Percentiles rank a stretch among this genome's conserved stretches.
Conservation (phyloP, 1,140 invertebrate species). For the Theocolax elegans region DNA sequence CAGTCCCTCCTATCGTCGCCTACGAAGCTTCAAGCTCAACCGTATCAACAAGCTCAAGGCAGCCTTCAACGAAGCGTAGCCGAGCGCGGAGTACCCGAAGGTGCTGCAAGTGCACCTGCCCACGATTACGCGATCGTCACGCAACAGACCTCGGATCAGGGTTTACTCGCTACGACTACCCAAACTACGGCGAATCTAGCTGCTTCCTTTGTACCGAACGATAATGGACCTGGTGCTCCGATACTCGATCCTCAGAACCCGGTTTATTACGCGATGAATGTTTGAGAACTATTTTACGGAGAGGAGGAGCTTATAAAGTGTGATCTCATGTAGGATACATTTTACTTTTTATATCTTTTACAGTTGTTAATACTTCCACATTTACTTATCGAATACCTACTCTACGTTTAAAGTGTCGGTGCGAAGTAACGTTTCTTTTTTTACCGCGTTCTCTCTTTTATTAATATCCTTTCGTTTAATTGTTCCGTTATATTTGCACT, state of each 20-base stretch:
- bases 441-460: no score
- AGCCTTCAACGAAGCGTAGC: slow-evolving; percentile 56
- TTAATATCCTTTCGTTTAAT: no score
- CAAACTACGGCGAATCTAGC: background rate
- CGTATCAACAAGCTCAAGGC: slow-evolving; percentile 35
- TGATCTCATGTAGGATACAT: slow-evolving; percentile 41
- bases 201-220: background rate
- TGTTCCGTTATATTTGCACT: no score
- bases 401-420: no score
- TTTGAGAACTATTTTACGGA: slow-evolving; percentile 51
- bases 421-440: no score
- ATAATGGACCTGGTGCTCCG: background rate
- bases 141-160: slow-evolving; percentile 23
- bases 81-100: slow-evolving; percentile 74
- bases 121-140: slow-evolving; percentile 63
- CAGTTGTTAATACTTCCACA: no score
- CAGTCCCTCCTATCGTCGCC: slow-evolving; percentile 64
- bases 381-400: no score
- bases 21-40: slow-evolving; percentile 46
- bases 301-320: slow-evolving; percentile 34
- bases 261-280: slow-evolving; percentile 68
- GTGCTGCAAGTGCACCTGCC: slow-evolving; percentile 70
- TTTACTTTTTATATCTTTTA: no score
- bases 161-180: background rate
- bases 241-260: slow-evolving; percentile 59